These are phyloP conservation scores for Genyomyrus donnyi DNA, from an alignment of 2,113 vertebrate genomes.

Conservation along the genomic window DNA sequence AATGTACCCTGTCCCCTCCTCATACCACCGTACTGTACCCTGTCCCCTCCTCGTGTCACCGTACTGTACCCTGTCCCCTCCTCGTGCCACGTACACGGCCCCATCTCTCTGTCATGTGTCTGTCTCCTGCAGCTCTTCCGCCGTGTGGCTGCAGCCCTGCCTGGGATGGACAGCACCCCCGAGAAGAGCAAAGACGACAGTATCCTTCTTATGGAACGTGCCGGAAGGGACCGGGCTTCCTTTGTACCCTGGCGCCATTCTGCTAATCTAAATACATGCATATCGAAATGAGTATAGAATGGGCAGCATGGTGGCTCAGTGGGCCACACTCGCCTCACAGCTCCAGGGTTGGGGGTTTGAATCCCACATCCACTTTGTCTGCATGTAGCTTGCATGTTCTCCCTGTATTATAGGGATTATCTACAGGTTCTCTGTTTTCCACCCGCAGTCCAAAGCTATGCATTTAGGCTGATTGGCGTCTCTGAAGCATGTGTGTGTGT, in stretches of 20 bases:
- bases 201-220: conserved; percentile 60
- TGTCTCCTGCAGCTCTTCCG: conserved; percentile 66
- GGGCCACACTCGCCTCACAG: neutral
- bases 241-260: neutral
- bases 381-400: neutral
- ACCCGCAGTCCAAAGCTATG: neutral
- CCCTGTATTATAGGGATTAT: neutral
- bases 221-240: neutral
- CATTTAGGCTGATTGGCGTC: neutral
- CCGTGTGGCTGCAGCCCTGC: conserved; percentile 75
- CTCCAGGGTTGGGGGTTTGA: neutral
- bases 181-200: conserved; percentile 84
- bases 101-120: neutral
- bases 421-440: neutral
- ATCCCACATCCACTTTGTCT: neutral
- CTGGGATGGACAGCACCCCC: conserved; percentile 76
- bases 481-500: neutral
- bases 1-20: neutral
- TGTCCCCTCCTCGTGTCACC: neutral
- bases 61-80: neutral
- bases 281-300: neutral
- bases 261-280: neutral
- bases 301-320: neutral
- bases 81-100: neutral
- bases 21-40: neutral